These are phyloP conservation scores for Macroteleia sp. DNA, from an alignment of 2,888 invertebrate species.

Conservation along the genomic window DNA sequence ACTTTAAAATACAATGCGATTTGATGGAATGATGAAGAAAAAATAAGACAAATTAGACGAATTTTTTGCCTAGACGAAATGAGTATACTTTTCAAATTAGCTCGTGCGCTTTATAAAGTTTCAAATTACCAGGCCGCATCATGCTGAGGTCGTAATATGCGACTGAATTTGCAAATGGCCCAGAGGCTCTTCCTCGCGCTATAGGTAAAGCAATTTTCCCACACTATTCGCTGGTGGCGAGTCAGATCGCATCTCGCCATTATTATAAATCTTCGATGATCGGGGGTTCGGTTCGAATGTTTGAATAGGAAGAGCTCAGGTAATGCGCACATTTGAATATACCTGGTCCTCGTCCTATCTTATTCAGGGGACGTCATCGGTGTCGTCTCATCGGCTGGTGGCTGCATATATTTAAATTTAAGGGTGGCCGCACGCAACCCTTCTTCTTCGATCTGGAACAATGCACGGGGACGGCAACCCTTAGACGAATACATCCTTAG, in stretches of 20 bases:
- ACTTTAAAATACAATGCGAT: no score
- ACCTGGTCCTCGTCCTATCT: conserved; percentile 72
- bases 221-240: conserved; percentile 79
- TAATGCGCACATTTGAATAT: conserved; percentile 83
- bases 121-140: not conserved
- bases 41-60: conserved; percentile 16
- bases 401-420: conserved; percentile 83
- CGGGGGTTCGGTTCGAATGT: conserved; percentile 74
- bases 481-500: conserved; percentile 75
- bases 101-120: not conserved
- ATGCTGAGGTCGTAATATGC: not conserved
- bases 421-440: conserved; percentile 77
- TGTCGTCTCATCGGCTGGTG: conserved; percentile 68
- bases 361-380: conserved; percentile 57
- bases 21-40: not conserved
- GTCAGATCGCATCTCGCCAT: conserved; percentile 70
- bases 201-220: conserved; percentile 80
- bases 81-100: conserved; percentile 12
- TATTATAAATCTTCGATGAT: conserved; percentile 84
- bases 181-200: conserved; percentile 30
- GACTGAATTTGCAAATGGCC: conserved; percentile 24
- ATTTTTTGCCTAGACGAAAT: conserved; percentile 20
- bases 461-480: conserved; percentile 48
- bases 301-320: conserved; percentile 84
- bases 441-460: conserved; percentile 68